These are phyloP conservation scores for Macrotis lagotis DNA, from an alignment of 2,113 vertebrate genomes.

Conservation along the genomic window DNA sequence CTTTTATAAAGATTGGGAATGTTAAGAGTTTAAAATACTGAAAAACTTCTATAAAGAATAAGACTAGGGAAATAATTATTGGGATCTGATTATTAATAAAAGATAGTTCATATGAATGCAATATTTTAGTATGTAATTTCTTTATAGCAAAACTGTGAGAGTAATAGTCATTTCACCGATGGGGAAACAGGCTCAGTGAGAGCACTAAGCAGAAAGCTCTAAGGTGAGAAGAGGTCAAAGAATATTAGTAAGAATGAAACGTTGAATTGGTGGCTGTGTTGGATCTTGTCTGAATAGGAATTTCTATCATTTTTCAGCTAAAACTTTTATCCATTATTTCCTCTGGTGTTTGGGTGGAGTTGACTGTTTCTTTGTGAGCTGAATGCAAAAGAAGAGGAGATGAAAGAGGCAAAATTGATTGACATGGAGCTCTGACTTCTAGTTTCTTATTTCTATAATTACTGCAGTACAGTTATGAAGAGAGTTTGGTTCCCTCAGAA, in stretches of 20 bases:
- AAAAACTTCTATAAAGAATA: no score
- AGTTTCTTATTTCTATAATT: neutral
- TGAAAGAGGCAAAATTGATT: neutral
- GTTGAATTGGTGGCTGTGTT: neutral
- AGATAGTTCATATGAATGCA: no score
- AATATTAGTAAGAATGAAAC: neutral
- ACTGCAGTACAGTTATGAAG: neutral
- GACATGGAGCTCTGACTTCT: neutral
- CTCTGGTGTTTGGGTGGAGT: neutral
- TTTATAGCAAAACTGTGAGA: no score
- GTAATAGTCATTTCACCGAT: no score
- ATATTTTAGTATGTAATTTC: no score
- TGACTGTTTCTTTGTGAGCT: neutral
- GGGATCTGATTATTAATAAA: no score
- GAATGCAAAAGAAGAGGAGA: neutral
- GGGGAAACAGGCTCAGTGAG: no score
- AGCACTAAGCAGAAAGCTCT: neutral
- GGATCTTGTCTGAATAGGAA: neutral
- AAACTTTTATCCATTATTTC: neutral
- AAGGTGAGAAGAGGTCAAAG: neutral
- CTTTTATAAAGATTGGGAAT: no score
- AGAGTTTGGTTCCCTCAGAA: neutral
- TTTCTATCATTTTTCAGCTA: neutral
- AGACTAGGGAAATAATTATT: no score
- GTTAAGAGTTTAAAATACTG: no score